A percentile compares a stretch with the other conserved stretches of the same genome.
phyloP scores from a whole-genome alignment of 2,797 vertebrate genomes.

The Epinephelus malabaricus region DNA sequence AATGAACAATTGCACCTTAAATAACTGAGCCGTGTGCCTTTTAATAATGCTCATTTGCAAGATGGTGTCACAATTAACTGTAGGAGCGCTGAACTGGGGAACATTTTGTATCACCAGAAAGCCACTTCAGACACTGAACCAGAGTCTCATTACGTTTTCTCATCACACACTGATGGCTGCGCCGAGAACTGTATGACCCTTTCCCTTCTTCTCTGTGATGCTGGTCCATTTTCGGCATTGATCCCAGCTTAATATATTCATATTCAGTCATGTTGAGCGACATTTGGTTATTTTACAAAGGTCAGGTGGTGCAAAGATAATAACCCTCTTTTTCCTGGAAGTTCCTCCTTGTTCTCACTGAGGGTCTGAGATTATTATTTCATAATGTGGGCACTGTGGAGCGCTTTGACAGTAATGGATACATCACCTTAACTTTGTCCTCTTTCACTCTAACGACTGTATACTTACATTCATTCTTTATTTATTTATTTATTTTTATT shows the following conservation, averaged over 20 bases:
- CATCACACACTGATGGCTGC: conserved; percentile 16
- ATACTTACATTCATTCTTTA: background rate
- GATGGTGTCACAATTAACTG: conserved; percentile 4
- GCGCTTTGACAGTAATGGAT: background rate
- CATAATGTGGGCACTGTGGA: background rate
- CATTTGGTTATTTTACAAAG: conserved; percentile 1
- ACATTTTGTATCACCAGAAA: conserved; percentile 24
- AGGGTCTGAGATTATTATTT: background rate
- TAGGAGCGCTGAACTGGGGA: conserved; percentile 4
- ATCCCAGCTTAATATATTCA: conserved; percentile 15
- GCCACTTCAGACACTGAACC: background rate
- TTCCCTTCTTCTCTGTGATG: background rate
- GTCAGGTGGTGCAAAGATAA: conserved; percentile 9
- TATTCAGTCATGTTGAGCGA: background rate
- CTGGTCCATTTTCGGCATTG: conserved; percentile 9
- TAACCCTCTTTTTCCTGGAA: background rate
- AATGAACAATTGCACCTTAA: background rate
- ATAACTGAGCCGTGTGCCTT: background rate
- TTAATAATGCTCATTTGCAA: conserved; percentile 27
- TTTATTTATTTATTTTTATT: background rate
- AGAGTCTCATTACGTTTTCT: conserved; percentile 20
- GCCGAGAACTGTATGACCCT: background rate
- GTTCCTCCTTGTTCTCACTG: conserved; percentile 1
- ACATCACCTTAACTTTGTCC: background rate
- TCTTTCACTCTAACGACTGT: background rate